Evolutionary conservation across 2,888 invertebrate species (phyloP), one percentile per base, ranked within the genome.

Genomic region (Agrotis ipsilon): DNA sequence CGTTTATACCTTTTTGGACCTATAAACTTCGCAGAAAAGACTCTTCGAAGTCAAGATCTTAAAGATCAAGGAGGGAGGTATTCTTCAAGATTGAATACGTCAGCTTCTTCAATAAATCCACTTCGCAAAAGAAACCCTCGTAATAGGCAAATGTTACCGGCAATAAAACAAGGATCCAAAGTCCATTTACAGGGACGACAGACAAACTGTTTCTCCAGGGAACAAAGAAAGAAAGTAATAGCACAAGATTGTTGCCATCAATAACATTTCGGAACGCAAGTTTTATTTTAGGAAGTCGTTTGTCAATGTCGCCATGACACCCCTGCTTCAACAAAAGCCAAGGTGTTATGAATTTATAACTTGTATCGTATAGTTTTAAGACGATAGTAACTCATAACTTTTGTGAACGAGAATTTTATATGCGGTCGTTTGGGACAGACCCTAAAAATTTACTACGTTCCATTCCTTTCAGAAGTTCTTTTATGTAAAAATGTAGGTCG

Each of bases 271-370:
- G 65, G 65, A 75, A 78, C 67, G 72, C 72, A 68, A 55, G 77
- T 77, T 78, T 80, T 84, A 68, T 84, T 84, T 75, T 75, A 70
- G 67, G 76, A 82, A 78, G 74, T 74, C 80, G 70, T 86, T 82
- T 80, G 71, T 85, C 85, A 80, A 82, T 62, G 73, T 79, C 73
- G 57, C 63, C 80, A 57, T 71, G 70, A 64, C 76, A 73, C 72
- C 75, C 73, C 48, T 49, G 57, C 57, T 63, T 32, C 61, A 24
- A 70, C 80, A 72, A 78, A 72, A 81, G 72, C 51, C 45, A 74
- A 81, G 70, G 73, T 74, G 75, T 75, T 83, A 81, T 78, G 77
- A 81, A 81, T 86, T 80, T 85, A 82, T 74, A 82, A 84, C 73
- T 39, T 52, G 32, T 76, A 58, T 77, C 16, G 46, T 75, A 63